phyloP scores from a whole-genome alignment of 2,797 vertebrate species.

The Pristis pectinata region DNA sequence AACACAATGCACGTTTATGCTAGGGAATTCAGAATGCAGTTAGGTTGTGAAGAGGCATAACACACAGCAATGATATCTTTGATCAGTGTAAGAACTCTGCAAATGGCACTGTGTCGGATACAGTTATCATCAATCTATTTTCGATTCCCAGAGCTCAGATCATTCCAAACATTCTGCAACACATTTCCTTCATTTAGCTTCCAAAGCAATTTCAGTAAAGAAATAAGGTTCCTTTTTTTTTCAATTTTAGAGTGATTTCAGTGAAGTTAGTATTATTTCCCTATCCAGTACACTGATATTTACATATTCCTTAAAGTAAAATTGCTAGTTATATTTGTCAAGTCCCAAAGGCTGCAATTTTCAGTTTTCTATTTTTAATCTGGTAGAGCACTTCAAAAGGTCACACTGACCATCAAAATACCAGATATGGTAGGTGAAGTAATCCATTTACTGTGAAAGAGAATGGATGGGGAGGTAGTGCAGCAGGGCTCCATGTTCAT shows the following conservation, averaged over 20 bases:
- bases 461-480: constrained; percentile 72
- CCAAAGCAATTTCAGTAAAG: constrained; percentile 99
- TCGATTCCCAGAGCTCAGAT: constrained; percentile 82
- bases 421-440: constrained; percentile 85
- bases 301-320: constrained; percentile 99
- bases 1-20: constrained; percentile 67
- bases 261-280: constrained; percentile 99
- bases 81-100: constrained; percentile 78
- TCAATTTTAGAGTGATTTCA: constrained; percentile 98
- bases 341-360: constrained; percentile 96
- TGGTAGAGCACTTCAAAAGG: constrained; percentile 89
- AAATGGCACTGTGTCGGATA: constrained; percentile 77
- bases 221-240: constrained; percentile 99
- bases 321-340: constrained; percentile 96
- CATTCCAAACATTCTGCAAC: constrained; percentile 85
- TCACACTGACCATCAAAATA: constrained; percentile 93
- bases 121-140: constrained; percentile 90
- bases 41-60: constrained; percentile 73
- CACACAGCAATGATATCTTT: constrained; percentile 86
- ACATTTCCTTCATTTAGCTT: constrained; percentile 81
- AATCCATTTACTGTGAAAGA: constrained; percentile 89
- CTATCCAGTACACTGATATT: constrained; percentile 98
- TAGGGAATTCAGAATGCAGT: constrained; percentile 76
- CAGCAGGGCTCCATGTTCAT: constrained; percentile 79
- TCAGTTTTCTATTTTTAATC: constrained; percentile 96